Conservation (phyloP, 2,113 vertebrate species). For the Dipodomys stephensi region DNA sequence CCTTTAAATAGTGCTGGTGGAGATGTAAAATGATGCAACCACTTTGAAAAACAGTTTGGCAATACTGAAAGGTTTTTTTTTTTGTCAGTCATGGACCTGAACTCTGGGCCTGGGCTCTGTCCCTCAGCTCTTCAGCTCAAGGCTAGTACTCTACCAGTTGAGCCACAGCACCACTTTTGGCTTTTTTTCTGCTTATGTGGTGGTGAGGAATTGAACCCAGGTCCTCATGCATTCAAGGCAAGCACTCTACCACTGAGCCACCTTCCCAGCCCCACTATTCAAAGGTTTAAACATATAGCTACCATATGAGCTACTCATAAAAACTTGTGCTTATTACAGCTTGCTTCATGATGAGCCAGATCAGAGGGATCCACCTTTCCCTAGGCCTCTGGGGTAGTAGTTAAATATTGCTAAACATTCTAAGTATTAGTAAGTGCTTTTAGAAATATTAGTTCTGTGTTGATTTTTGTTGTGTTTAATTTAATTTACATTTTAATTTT, state of each 20-base stretch:
- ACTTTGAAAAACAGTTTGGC: conserved; percentile 20
- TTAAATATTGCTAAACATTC: neutral
- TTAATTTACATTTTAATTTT: neutral
- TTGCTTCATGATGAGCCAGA: neutral
- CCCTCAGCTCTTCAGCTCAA: no score
- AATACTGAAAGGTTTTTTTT: no score
- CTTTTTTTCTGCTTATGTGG: no score
- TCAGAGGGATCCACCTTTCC: neutral
- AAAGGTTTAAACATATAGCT: conserved; percentile 7
- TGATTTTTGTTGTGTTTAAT: neutral
- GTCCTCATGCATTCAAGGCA: no score
- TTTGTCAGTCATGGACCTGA: no score
- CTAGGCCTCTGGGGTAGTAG: neutral
- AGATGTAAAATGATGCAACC: neutral
- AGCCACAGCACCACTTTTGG: no score
- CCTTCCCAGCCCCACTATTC: neutral
- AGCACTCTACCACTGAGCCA: no score
- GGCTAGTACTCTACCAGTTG: no score
- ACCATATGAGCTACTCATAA: neutral
- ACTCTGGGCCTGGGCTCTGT: no score
- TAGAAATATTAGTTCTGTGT: neutral
- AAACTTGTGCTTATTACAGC: neutral
- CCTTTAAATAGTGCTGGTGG: neutral
- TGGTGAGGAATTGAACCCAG: no score
- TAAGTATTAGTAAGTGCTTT: neutral